Evolutionary conservation across 30 jellyfish, hydroid and myxozoan species (phyloP).

Genomic region (Rhopilema esculentum): DNA sequence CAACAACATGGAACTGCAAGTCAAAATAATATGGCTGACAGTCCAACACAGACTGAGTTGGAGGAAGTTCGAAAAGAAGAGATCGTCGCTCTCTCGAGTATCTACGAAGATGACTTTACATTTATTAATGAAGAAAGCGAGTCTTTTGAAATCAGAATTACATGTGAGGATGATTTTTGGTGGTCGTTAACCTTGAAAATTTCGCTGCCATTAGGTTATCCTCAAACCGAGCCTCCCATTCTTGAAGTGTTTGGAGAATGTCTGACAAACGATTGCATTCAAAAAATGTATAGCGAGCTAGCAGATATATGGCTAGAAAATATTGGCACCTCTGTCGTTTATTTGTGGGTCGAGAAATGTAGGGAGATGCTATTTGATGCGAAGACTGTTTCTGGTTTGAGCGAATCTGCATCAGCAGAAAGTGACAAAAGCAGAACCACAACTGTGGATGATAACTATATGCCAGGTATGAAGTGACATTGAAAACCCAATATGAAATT

Average conservation of each 20-base stretch:
- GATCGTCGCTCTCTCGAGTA: constrained; percentile 76
- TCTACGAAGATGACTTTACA: constrained; percentile 73
- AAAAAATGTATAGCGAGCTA: constrained; percentile 8
- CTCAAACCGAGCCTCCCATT: constrained; percentile 66
- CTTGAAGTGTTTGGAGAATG: constrained; percentile 75
- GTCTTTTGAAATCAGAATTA: constrained; percentile 55
- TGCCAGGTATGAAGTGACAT: too few species aligned
- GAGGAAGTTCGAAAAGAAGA: constrained; percentile 59
- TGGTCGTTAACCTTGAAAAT: constrained; percentile 82
- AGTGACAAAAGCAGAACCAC: background rate
- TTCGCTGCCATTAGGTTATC: constrained; percentile 69
- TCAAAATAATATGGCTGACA: constrained; percentile 44
- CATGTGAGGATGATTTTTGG: constrained; percentile 65
- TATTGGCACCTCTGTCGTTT: constrained; percentile 56
- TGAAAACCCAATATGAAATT: too few species aligned
- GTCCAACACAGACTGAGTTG: constrained; percentile 1
- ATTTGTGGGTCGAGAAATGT: constrained; percentile 79
- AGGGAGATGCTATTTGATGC: constrained; percentile 64
- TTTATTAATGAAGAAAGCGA: constrained; percentile 1
- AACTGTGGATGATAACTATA: too few species aligned
- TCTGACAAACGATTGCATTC: constrained; percentile 53
- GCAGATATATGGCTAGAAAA: constrained; percentile 75
- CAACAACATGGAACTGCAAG: background rate
- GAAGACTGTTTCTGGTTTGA: background rate
- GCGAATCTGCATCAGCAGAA: too few species aligned